These are phyloP conservation scores for Acanthiza pusilla DNA, from an alignment of 2,797 vertebrate genomes.

Conservation along the genomic window DNA sequence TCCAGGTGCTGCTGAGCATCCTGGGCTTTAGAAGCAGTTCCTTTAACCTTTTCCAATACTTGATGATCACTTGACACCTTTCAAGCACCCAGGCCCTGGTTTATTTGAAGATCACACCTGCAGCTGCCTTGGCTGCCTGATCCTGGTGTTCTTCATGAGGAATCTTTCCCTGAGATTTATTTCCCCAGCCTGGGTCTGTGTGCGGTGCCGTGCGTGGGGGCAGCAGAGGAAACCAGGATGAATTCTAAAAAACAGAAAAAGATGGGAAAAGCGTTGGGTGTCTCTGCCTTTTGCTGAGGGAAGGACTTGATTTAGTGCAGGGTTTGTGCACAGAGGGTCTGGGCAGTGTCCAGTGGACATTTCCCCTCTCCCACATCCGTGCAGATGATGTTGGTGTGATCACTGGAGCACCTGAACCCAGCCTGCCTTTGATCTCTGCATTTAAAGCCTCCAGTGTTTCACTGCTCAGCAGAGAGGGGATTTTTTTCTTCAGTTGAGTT, in stretches of 20 bases:
- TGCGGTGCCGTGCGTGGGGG: accelerated
- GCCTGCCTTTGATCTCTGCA: slow-evolving; percentile 32
- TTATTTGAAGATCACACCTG: not conserved
- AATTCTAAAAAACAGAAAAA: not conserved
- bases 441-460: slow-evolving; percentile 32
- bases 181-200: not conserved
- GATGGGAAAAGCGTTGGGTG: not conserved
- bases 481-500: slow-evolving; percentile 26
- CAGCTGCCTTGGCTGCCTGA: not conserved
- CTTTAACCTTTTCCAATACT: not conserved
- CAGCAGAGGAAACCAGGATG: not conserved
- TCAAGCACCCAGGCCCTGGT: accelerated
- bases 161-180: not conserved
- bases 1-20: not conserved
- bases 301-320: not conserved
- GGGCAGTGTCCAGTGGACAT: not conserved
- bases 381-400: not conserved
- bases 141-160: not conserved
- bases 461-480: slow-evolving; percentile 17
- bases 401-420: not conserved
- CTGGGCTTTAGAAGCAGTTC: not conserved
- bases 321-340: not conserved
- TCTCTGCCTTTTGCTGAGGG: not conserved
- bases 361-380: not conserved
- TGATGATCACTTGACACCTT: not conserved